Evolutionary conservation across 2,888 invertebrate genomes (phyloP), one percentile per base, ranked within the genome.

Genomic region (Drosophila demipolita): DNA sequence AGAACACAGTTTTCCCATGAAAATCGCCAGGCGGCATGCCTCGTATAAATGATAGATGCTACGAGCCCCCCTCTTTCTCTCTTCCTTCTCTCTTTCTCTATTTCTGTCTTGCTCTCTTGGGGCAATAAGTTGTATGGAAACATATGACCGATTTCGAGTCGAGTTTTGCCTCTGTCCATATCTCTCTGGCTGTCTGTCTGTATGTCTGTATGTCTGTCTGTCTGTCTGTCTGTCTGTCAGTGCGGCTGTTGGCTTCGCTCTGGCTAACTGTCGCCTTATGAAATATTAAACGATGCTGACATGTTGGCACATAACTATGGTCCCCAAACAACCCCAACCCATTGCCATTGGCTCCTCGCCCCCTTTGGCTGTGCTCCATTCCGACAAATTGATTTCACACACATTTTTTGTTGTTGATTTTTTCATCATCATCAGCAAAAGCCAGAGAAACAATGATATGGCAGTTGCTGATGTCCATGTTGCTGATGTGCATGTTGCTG

Each of bases 351-450:
- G 29, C 29, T 29, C 3, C 29, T 11, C n/a, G n/a, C 23, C 23
- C 23, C 45, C 15, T 23, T 45, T 23, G 6, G 40, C 20, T 80
- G 75, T 70, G 75, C 83, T 75, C 73, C 82, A 89, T 86, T 89
- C 85, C 66, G 80, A 86, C 90, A 86, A 86, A 86, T 86, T 86
- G 86, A 86, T 86, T 86, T 87, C 88, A 89, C 86, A 89, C 85
- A 82, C 80, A 82, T 67, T 71, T 74, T 71, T 74, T 36, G 26
- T 55, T 29, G 29, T 23, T 23, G 15, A 15, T 55, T 29, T 29
- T 29, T 29, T 29, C 57, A 60, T 62, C 38, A 8, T 3, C 38
- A 38, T 38, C 23, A 74, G 67, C 61, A 50, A 40, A 48, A 40
- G 23, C 35, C 40, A 58, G 45, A 64, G 48, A 52, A 60, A 69